A percentile compares a stretch with the other conserved stretches of the same genome.
These are phyloP conservation scores for Dallia pectoralis DNA, from an alignment of 2,797 vertebrate genomes.

Conservation along the genomic window DNA sequence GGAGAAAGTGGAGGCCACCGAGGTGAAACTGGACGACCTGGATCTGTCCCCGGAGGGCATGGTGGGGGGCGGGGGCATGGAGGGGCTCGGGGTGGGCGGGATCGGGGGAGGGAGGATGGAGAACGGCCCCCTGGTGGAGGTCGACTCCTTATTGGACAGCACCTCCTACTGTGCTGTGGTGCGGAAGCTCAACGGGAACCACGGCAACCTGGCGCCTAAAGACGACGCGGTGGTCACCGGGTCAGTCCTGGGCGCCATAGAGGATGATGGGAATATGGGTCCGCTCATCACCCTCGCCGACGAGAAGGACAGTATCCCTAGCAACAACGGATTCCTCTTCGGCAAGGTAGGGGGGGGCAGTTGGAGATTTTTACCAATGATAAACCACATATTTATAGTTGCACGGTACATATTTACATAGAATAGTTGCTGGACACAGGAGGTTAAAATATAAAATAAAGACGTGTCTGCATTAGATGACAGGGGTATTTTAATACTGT, in stretches of 20 bases:
- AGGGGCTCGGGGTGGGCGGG: conserved; percentile 48
- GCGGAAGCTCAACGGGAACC: conserved; percentile 89
- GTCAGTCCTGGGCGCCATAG: conserved; percentile 59
- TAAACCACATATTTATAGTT: not conserved
- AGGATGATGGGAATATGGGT: conserved; percentile 89
- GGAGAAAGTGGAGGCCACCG: conserved; percentile 98
- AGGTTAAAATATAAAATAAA: not conserved
- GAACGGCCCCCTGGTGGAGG: conserved; percentile 92
- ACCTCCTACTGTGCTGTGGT: conserved; percentile 95
- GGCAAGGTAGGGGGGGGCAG: conserved; percentile 82
- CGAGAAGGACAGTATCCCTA: conserved; percentile 93
- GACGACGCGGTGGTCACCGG: conserved; percentile 78
- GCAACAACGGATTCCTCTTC: conserved; percentile 92
- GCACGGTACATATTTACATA: not conserved
- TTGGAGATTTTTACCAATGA: conserved; percentile 11
- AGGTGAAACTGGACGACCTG: conserved; percentile 97
- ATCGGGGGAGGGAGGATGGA: conserved; percentile 72
- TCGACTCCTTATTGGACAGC: conserved; percentile 92
- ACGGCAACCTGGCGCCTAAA: conserved; percentile 80
- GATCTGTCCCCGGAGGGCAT: conserved; percentile 94
- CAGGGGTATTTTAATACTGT: not conserved
- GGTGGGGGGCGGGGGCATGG: conserved; percentile 46
- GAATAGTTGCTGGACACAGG: not conserved
- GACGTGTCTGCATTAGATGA: not conserved
- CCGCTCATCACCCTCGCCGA: conserved; percentile 95